A percentile compares a stretch with the other conserved stretches of the same genome.
These are phyloP conservation scores for Blastobasis lacticolella DNA, from an alignment of 2,888 invertebrate genomes.

Conservation along the genomic window DNA sequence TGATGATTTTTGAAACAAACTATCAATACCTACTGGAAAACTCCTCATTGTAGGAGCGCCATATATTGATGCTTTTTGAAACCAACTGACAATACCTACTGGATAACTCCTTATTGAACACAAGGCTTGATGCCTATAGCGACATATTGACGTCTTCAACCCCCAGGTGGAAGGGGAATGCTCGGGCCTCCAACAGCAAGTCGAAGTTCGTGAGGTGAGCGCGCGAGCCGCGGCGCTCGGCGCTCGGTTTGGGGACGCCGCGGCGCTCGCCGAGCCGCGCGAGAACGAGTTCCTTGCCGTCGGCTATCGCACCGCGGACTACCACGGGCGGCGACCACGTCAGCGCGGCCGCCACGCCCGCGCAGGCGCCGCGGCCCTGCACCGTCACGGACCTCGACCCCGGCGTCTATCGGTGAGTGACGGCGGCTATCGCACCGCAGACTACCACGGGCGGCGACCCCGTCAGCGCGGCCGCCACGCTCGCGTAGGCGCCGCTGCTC, in stretches of 20 bases:
- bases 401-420: constrained; percentile 76
- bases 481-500: constrained; percentile 59
- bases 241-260: constrained; percentile 87
- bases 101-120: no score
- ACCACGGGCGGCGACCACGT: constrained; percentile 77
- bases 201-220: constrained; percentile 91
- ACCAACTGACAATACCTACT: no score
- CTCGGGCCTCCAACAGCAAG: no score
- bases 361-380: constrained; percentile 73
- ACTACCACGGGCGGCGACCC: constrained; percentile 96
- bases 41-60: no score
- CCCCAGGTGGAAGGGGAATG: no score
- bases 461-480: constrained; percentile 79
- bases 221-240: constrained; percentile 89
- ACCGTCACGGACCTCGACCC: constrained; percentile 82
- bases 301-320: constrained; percentile 80
- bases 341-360: constrained; percentile 88
- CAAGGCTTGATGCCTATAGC: no score
- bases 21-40: no score
- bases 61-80: no score
- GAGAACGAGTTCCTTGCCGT: constrained; percentile 94
- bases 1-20: no score
- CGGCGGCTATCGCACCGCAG: constrained; percentile 80
- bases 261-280: constrained; percentile 87
- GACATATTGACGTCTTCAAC: no score